Evolutionary conservation across 2,888 invertebrate species (phyloP), one percentile per base, ranked within the genome.

Genomic region (Cephus nigrinus): DNA sequence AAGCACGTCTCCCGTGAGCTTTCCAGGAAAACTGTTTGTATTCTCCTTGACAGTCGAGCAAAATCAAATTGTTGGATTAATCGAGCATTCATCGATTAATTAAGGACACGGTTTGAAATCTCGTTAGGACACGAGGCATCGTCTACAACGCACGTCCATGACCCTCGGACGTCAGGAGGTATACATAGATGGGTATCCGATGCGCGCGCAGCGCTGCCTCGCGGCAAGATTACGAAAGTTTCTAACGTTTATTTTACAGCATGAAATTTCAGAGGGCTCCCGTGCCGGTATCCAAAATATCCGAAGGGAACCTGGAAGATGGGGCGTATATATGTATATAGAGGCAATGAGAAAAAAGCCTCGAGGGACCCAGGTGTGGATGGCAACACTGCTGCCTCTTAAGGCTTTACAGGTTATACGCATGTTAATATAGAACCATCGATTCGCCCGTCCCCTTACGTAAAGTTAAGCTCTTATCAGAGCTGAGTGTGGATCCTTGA

Each of bases 381-480:
- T 55, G 40, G 40, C 40, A 55, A 55, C 23, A 55, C 40, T 23
- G 40, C 23, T 23, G 23, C 40, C 40, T 55, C 23, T 55, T 55
- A 23, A 55, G 40, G 40, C 23, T 55, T 55, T 55, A 55, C 15
- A 55, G 40, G 40, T 55, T 55, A 55, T 55, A 55, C 40, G 40
- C 40, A 55, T 55, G 23, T 55, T 55, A 55, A 55, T 15, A 55
- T 55, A 23, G 40, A 55, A 55, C 40, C 40, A 55, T 71, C 71
- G 71, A 32, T 80, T 77, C 78, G 73, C 77, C 77, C 82, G 84
- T 83, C 85, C 36, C 78, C 73, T 75, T 72, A 74, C 76, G 84
- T 84, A 86, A 88, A 86, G 85, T 86, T 80, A 81, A 80, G 84
- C 86, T 85, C 84, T 89, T 88, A 87, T 86, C 87, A 78, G 82